Conservation (phyloP, 2,888 invertebrate species). For the Synanthedon formicaeformis region DNA sequence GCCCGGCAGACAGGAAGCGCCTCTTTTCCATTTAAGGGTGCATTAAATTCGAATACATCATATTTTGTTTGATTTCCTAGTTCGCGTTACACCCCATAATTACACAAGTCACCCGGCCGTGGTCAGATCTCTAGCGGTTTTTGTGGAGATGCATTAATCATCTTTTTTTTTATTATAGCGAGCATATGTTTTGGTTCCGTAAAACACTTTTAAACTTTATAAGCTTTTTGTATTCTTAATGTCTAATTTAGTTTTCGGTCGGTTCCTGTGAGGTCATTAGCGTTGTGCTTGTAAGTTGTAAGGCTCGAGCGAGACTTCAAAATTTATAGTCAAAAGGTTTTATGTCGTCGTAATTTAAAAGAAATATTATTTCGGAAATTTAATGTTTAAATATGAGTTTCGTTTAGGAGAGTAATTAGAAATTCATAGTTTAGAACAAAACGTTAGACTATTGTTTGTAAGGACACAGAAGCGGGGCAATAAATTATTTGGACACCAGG, state of each 20-base stretch:
- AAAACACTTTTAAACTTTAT: conserved; percentile 58
- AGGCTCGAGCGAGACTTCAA: conserved; percentile 21
- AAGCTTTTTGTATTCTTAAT: conserved; percentile 56
- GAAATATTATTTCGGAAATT: not conserved
- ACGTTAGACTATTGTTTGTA: no score
- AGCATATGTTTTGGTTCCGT: conserved; percentile 63
- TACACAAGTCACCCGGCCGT: conserved; percentile 66
- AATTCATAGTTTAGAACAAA: no score
- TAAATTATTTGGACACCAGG: not conserved
- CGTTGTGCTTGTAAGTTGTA: conserved; percentile 17
- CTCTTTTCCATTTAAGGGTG: conserved; percentile 68
- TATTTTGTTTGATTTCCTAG: conserved; percentile 72
- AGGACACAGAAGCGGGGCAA: not conserved
- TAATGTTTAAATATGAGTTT: not conserved
- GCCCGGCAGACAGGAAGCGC: conserved; percentile 60
- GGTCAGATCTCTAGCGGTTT: conserved; percentile 58
- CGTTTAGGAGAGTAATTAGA: no score
- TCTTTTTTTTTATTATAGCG: conserved; percentile 65
- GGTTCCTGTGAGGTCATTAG: conserved; percentile 58
- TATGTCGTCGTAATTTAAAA: conserved; percentile 32
- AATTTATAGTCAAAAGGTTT: conserved; percentile 38
- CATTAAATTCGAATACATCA: conserved; percentile 72
- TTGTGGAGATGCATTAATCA: conserved; percentile 65
- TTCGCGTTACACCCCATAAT: conserved; percentile 67
- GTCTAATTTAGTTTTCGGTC: conserved; percentile 58